These are phyloP conservation scores for Australoheros scitulus DNA, from an alignment of 2,113 vertebrate genomes.

Conservation along the genomic window DNA sequence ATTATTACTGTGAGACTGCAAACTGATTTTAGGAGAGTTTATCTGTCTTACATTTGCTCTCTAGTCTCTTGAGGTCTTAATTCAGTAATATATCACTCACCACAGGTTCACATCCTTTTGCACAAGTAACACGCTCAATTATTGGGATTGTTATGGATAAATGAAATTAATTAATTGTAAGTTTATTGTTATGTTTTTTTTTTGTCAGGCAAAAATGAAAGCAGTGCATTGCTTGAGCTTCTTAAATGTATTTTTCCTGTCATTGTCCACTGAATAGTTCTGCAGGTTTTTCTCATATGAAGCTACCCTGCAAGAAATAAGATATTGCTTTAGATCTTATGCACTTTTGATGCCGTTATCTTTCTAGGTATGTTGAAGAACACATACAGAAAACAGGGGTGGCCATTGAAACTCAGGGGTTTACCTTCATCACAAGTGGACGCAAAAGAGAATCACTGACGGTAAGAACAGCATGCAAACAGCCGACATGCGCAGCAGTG, in stretches of 20 bases:
- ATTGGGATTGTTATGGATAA: not conserved
- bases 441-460: constrained; percentile 84
- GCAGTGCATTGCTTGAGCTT: not conserved
- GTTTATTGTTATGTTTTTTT: too few relatives aligned
- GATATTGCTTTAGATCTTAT: not conserved
- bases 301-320: not conserved
- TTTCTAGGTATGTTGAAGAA: constrained; percentile 82
- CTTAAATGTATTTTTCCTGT: not conserved
- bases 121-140: not conserved
- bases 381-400: constrained; percentile 85
- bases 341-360: not conserved
- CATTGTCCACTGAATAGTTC: not conserved
- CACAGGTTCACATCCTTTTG: not conserved
- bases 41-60: not conserved
- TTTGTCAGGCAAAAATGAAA: not conserved
- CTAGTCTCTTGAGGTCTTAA: not conserved
- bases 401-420: constrained; percentile 85
- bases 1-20: not conserved
- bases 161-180: not conserved
- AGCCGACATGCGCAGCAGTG: not conserved
- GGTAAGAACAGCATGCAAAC: constrained; percentile 58
- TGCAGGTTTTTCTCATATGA: not conserved
- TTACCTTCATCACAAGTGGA: constrained; percentile 84
- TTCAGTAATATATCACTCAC: not conserved
- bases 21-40: not conserved